Conservation (phyloP, 1,140 invertebrate genomes). For the Zaprionus capensis region DNA sequence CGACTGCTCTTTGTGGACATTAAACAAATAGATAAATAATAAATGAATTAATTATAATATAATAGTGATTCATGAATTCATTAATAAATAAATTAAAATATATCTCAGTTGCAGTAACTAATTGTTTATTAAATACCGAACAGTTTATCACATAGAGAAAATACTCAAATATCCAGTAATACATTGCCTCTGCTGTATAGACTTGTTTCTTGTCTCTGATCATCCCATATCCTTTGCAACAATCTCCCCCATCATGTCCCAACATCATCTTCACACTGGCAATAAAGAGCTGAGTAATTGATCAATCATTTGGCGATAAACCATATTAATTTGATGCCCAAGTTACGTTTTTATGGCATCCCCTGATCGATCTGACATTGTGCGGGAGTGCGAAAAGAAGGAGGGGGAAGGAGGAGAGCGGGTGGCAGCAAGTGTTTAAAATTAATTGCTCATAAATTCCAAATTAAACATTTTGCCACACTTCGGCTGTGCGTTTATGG, state of each 20-base stretch:
- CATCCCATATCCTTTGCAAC: not conserved
- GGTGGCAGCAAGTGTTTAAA: slow-evolving; percentile 65
- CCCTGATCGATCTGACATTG: slow-evolving; percentile 4
- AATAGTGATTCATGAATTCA: too few species aligned
- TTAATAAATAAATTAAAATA: too few species aligned
- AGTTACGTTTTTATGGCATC: slow-evolving; percentile 62
- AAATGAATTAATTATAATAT: too few species aligned
- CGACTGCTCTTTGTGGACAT: too few species aligned
- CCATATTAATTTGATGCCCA: slow-evolving; percentile 59
- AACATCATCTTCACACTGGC: not conserved
- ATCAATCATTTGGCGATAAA: slow-evolving; percentile 63
- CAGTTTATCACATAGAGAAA: too few species aligned
- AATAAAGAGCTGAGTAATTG: slow-evolving; percentile 53
- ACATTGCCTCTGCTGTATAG: too few species aligned
- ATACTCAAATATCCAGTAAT: too few species aligned
- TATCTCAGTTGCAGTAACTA: too few species aligned
- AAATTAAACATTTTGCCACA: slow-evolving; percentile 81
- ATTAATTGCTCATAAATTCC: slow-evolving; percentile 83
- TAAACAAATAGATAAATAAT: not conserved
- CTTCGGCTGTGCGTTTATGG: slow-evolving; percentile 74
- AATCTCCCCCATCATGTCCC: not conserved
- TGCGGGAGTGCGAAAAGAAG: not conserved
- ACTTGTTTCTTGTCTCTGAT: not conserved
- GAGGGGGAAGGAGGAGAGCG: not conserved
- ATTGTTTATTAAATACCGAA: too few species aligned